phyloP scores from a whole-genome alignment of 2,113 vertebrate genomes.

The Garra rufa region DNA sequence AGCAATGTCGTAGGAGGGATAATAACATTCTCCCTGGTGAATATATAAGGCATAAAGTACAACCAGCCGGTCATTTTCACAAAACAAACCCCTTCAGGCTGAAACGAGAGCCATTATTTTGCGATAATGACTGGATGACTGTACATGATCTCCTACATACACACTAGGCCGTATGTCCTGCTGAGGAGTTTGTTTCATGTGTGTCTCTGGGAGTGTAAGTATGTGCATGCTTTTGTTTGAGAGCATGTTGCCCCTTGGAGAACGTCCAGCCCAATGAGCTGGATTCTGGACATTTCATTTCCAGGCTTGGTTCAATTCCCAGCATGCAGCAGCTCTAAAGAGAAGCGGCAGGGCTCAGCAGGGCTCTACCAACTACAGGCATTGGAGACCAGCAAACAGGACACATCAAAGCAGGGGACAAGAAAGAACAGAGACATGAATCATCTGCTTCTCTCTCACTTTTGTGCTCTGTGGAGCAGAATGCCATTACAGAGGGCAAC shows the following conservation, averaged over 20 bases:
- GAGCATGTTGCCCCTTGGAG: background rate
- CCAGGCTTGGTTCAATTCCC: slow-evolving; percentile 17
- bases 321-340: slow-evolving; percentile 50
- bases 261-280: slow-evolving; percentile 56
- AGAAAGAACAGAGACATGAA: slow-evolving; percentile 65
- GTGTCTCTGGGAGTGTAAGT: background rate
- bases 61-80: background rate
- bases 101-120: background rate
- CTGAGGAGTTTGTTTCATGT: background rate
- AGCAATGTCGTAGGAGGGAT: background rate
- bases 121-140: background rate
- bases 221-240: background rate
- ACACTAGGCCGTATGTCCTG: background rate
- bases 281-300: slow-evolving; percentile 28
- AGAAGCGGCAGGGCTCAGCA: slow-evolving; percentile 61
- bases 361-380: slow-evolving; percentile 44
- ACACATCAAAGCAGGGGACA: slow-evolving; percentile 69
- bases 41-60: background rate
- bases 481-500: slow-evolving; percentile 64
- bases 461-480: slow-evolving; percentile 59
- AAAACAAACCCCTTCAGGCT: background rate
- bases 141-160: background rate
- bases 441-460: slow-evolving; percentile 52
- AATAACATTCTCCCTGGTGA: background rate
- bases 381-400: slow-evolving; percentile 61